Conservation (phyloP, 2,113 vertebrate genomes). For the Bothrops jararaca region DNA sequence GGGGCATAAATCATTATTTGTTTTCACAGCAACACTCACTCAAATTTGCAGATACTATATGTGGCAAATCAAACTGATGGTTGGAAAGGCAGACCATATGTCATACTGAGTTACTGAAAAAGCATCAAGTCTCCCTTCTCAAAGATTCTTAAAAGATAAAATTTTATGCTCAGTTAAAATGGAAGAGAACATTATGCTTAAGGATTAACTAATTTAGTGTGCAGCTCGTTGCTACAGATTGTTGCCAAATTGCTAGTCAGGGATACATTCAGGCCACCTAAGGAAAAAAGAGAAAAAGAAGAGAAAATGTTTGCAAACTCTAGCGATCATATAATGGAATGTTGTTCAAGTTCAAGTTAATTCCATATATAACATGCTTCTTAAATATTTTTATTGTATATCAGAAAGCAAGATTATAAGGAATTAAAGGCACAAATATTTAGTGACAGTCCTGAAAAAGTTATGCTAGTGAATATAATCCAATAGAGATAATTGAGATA, state of each 20-base stretch:
- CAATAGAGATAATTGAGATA: background rate
- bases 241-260: constrained; percentile 64
- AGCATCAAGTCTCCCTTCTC: constrained; percentile 50
- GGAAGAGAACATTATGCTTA: constrained; percentile 71
- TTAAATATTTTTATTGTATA: constrained; percentile 30
- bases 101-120: constrained; percentile 68
- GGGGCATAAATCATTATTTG: constrained; percentile 65
- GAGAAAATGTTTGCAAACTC: constrained; percentile 48
- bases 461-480: background rate
- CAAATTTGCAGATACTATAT: constrained; percentile 65
- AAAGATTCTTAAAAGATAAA: constrained; percentile 64
- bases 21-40: constrained; percentile 72
- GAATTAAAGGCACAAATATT: constrained; percentile 16
- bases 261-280: constrained; percentile 49
- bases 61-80: constrained; percentile 63
- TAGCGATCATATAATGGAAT: constrained; percentile 41
- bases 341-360: background rate
- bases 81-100: constrained; percentile 69
- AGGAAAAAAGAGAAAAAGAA: constrained; percentile 19
- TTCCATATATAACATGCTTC: background rate
- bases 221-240: constrained; percentile 60
- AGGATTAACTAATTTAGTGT: constrained; percentile 64
- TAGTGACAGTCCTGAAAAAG: background rate
- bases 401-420: constrained; percentile 34
- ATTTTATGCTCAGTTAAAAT: constrained; percentile 75